Evolutionary conservation across 2,113 vertebrate genomes (phyloP).

Genomic region (Spermophilus dauricus): DNA sequence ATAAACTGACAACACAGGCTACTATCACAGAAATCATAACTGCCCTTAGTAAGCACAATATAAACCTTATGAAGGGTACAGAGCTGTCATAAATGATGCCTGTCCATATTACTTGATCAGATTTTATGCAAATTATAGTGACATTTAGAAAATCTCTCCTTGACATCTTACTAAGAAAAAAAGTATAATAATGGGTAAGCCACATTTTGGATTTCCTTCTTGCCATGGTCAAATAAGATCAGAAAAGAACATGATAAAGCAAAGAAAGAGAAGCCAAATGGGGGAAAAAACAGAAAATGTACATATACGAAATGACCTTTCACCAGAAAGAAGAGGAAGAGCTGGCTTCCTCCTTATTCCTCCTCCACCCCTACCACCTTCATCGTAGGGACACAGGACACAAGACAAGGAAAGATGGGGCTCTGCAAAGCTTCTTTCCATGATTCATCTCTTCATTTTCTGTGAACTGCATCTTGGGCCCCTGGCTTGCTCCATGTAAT

Average conservation of each 20-base stretch:
- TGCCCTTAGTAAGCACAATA: neutral
- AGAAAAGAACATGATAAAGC: neutral
- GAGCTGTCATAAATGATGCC: neutral
- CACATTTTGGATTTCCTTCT: constrained; percentile 36
- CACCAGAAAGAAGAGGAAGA: neutral
- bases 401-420: neutral
- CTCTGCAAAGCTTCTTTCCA: neutral
- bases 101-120: neutral
- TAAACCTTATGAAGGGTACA: neutral
- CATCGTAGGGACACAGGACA: neutral
- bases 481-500: neutral
- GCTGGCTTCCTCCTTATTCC: neutral
- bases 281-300: neutral
- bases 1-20: neutral
- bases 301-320: neutral
- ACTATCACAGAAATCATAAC: neutral
- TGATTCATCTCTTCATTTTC: neutral
- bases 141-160: constrained; percentile 1
- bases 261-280: neutral
- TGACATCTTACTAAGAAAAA: constrained; percentile 22
- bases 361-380: neutral
- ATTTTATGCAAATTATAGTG: neutral
- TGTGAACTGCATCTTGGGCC: neutral
- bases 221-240: neutral
- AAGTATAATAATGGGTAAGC: neutral